Conservation (phyloP, 92 coral and sea anemone genomes). For the Epizoanthus stellaris region DNA sequence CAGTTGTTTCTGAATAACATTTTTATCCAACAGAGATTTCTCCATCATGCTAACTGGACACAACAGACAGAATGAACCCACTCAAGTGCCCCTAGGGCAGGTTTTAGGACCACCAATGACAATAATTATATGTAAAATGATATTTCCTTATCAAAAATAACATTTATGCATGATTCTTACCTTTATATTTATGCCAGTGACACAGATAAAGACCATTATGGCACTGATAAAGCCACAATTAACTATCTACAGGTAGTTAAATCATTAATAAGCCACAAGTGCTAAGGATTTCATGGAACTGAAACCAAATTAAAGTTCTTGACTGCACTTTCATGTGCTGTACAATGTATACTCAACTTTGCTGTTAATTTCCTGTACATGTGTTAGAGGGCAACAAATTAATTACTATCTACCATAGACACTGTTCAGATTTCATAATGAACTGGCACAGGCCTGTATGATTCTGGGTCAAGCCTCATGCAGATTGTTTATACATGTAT, state of each 20-base stretch:
- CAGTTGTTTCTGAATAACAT: slow-evolving; percentile 10
- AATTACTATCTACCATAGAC: slow-evolving; percentile 2
- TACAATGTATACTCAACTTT: too few relatives aligned
- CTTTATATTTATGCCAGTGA: slow-evolving; percentile 56
- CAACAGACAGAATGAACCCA: not conserved
- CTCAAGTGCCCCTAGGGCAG: slow-evolving; percentile 11
- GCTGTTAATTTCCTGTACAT: not conserved
- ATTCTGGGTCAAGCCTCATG: not conserved
- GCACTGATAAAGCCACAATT: slow-evolving; percentile 4
- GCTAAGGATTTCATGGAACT: not conserved
- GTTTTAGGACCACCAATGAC: not conserved
- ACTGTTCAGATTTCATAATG: slow-evolving; percentile 21
- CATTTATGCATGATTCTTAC: slow-evolving; percentile 45
- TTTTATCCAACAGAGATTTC: slow-evolving; percentile 35
- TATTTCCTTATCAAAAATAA: slow-evolving; percentile 11
- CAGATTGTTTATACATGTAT: not conserved
- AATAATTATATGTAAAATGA: not conserved
- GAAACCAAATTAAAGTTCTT: not conserved
- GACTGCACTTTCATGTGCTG: not conserved
- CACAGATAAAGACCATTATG: slow-evolving; percentile 66
- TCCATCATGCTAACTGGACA: slow-evolving; percentile 5
- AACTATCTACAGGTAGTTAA: slow-evolving; percentile 12
- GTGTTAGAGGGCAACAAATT: not conserved
- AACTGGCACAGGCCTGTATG: slow-evolving; percentile 3
- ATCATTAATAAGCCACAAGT: not conserved